Evolutionary conservation across 2,888 invertebrate genomes (phyloP).

Genomic region (Hylaea fasciaria): DNA sequence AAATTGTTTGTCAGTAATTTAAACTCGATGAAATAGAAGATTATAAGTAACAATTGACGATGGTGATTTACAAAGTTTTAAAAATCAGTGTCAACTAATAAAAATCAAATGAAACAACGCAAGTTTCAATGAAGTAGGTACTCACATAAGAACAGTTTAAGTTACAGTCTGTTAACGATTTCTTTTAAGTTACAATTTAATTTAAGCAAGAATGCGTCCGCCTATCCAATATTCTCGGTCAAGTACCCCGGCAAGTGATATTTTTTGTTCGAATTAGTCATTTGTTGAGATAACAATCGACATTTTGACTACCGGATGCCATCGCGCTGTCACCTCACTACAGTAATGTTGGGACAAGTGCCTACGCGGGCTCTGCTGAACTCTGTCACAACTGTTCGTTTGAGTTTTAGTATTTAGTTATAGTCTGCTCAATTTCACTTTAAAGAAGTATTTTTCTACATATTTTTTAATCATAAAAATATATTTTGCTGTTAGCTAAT

Average conservation of each 20-base stretch:
- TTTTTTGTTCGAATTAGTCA: constrained; percentile 55
- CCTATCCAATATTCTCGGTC: constrained; percentile 32
- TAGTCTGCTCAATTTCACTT: background rate
- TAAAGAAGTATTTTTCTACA: no score
- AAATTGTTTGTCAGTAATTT: no score
- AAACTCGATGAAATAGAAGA: no score
- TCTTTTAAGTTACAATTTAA: constrained; percentile 19
- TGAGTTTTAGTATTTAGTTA: background rate
- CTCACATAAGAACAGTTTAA: background rate
- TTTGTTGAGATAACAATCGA: constrained; percentile 52
- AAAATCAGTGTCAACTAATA: no score
- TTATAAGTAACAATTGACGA: no score
- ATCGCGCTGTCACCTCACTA: constrained; percentile 53
- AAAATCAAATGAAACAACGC: no score
- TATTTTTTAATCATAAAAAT: no score
- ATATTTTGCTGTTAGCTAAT: no score
- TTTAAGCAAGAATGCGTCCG: constrained; percentile 19
- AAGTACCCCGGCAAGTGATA: constrained; percentile 41
- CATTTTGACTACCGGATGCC: constrained; percentile 58
- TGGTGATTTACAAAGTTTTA: no score
- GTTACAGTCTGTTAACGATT: background rate
- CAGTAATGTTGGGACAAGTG: constrained; percentile 14
- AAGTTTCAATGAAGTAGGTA: no score
- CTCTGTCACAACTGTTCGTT: background rate
- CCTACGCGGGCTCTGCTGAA: background rate